Base-by-base conservation (phyloP, 1,140 invertebrate species). In the Palaemon carinicauda region DNA sequence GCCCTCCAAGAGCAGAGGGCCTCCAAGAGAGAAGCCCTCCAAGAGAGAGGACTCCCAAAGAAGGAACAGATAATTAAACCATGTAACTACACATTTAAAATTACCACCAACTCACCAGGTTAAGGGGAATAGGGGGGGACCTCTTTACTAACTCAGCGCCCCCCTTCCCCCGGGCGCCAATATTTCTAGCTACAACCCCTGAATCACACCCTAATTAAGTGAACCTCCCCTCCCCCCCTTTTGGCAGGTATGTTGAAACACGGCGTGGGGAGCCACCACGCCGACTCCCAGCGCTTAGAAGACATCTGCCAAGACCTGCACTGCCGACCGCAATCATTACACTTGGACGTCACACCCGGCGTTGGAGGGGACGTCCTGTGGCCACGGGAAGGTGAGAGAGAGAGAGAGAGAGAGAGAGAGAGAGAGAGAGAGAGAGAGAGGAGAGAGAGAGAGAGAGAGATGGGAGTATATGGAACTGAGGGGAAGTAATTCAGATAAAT, bases 321-420 rank as follows among this genome's bases (percentile, higher is more conserved):
- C 87, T 94, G 93, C 87, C 91, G 92, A 88, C n/a, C 91, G 94
- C 41, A 95, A 89, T 41, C 85, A 83, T 24, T 81, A 82, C 65
- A 87, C 87, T 7, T 96, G 95, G 95, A 94, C 93, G 5, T 93
- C 93, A 17, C 93, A 94, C 91, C 93, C 93, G 21, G 93, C 93
- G 21, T 90, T 94, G 9, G 93, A 94, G 90, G 93, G 93, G 75
- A 94, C 93, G 1, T 79, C 90, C 19, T 94, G 93, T 88, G 93
- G 93, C 73, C 89, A 90, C 33, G 92, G 92, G 52, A 92, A 92
- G 92, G 93, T 94, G 12, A 41, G 41, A n/a, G 41, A 7, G 41
- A 41, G 41, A 41, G 41, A 41, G 41, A 60, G 3, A 27, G 56
- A 60, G 54, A 60, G 54, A 60, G 54, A 60, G 54, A 60, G 54